phyloP scores from a whole-genome alignment of 2,888 invertebrate genomes.

The Theristus sp. region DNA sequence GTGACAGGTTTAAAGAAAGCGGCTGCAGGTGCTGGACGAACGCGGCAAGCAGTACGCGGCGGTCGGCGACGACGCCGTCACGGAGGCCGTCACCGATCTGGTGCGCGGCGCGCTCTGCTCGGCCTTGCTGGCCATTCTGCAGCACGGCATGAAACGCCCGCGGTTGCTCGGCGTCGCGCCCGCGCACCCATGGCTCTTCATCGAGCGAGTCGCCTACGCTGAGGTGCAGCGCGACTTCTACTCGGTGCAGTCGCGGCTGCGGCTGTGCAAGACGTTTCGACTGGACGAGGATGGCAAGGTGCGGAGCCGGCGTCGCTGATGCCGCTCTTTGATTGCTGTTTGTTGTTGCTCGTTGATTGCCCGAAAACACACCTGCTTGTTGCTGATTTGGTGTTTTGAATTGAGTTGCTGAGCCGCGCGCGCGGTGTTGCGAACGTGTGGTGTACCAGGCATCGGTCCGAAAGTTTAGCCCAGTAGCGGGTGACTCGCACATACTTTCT shows the following conservation, averaged over 20 bases:
- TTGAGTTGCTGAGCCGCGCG: no score
- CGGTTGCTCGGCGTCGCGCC: slow-evolving; percentile 60
- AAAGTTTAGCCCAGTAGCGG: no score
- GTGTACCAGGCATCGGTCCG: no score
- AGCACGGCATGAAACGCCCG: slow-evolving; percentile 82
- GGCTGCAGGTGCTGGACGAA: slow-evolving; percentile 86
- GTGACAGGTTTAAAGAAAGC: no score
- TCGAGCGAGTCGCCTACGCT: slow-evolving; percentile 59
- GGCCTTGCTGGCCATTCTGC: slow-evolving; percentile 72
- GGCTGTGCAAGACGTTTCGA: slow-evolving; percentile 84
- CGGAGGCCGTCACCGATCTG: slow-evolving; percentile 85
- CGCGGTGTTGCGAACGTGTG: no score
- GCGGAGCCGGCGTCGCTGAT: background rate
- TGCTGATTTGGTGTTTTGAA: no score
- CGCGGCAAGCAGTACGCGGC: slow-evolving; percentile 49
- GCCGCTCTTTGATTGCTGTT: no score
- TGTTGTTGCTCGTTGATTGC: no score
- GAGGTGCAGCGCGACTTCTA: slow-evolving; percentile 95
- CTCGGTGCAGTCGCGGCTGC: slow-evolving; percentile 85
- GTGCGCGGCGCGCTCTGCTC: slow-evolving; percentile 47
- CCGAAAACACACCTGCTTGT: no score
- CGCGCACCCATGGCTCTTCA: slow-evolving; percentile 95
- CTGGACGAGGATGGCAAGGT: slow-evolving; percentile 91
- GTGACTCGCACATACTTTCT: no score
- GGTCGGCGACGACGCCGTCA: slow-evolving; percentile 82